Evolutionary conservation across 2,888 invertebrate genomes (phyloP).

Genomic region (Zygaena filipendulae): DNA sequence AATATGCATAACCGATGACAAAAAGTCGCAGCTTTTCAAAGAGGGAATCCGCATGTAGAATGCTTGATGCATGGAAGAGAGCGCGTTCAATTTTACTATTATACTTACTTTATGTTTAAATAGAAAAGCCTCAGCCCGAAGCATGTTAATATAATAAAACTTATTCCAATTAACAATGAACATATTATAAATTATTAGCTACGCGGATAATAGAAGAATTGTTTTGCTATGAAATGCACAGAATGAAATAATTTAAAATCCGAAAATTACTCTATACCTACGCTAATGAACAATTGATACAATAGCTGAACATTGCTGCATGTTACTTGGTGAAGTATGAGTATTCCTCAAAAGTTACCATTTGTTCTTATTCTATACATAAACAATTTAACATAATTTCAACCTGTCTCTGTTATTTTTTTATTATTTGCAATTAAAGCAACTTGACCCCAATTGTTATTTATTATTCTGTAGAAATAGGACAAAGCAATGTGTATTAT

Average conservation of each 20-base stretch:
- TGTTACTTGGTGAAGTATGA: slow-evolving; percentile 45
- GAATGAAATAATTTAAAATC: too few species aligned
- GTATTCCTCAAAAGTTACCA: slow-evolving; percentile 37
- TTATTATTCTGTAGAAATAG: too few species aligned
- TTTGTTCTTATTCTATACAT: too few species aligned
- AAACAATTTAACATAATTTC: too few species aligned
- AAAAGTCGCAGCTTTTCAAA: too few species aligned
- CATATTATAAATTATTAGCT: slow-evolving; percentile 20
- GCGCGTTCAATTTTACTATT: slow-evolving; percentile 55
- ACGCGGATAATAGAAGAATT: slow-evolving; percentile 33
- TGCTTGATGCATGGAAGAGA: slow-evolving; percentile 67
- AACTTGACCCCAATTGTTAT: too few species aligned
- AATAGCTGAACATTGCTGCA: slow-evolving; percentile 58
- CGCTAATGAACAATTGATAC: slow-evolving; percentile 31
- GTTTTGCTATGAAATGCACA: slow-evolving; percentile 42
- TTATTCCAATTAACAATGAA: slow-evolving; percentile 31
- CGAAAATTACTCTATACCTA: slow-evolving; percentile 28
- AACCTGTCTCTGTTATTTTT: too few species aligned
- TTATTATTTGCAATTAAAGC: too few species aligned
- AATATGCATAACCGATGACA: too few species aligned
- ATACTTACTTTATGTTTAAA: slow-evolving; percentile 56
- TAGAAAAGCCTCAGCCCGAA: slow-evolving; percentile 64
- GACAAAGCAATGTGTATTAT: too few species aligned
- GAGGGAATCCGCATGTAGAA: too few species aligned
- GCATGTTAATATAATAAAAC: slow-evolving; percentile 54